Base-by-base conservation (phyloP, 1,140 invertebrate genomes). In the Acromyrmex echinatior region DNA sequence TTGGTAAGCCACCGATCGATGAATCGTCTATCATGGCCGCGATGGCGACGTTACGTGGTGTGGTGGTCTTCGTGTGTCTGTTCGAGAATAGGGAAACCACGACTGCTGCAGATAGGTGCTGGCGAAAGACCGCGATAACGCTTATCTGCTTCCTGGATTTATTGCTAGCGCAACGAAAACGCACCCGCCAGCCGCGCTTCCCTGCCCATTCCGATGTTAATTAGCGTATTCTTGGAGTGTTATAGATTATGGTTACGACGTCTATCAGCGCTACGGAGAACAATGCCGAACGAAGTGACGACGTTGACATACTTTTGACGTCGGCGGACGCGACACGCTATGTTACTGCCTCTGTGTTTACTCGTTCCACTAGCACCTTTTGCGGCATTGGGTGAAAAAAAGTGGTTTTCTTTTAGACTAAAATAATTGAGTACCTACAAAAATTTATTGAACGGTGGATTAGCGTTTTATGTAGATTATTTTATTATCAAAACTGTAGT, bases 141-240 rank as follows among this genome's bases (percentile, higher is more conserved):
- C 94, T 94, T 95, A 95, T 95, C 94, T 93, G 93, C 90, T 91
- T 93, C 89, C 91, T 93, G 91, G 90, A 95, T 95, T 95, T 95
- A 95, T 95, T 92, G 93, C 94, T 91, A 87, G 91, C 86, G 91
- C 93, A 94, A 94, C 92, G 93, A 93, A 95, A 95, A 94, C 93
- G 92, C 93, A 92, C 92, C 88, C 88, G 86, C 86, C 76, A 74
- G 85, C 91, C 92, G 90, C 91, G 91, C 88, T 92, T 92, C 92
- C 86, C 89, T 88, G 90, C 89, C 92, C 92, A 93, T 94, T 94
- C 89, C 92, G 58, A 94, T 95, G 93, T 94, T 95, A 94, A 95
- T 94, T 94, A 94, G 93, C 86, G 89, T 92, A 88, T 88, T 74
- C 86, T 88, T 89, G 76, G 84, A 49, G 76, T 76, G 73, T 88